A percentile compares a stretch with the other conserved stretches of the same genome.
These are phyloP conservation scores for Pediacus dermestoides DNA, from an alignment of 2,888 invertebrate genomes.

Conservation along the genomic window DNA sequence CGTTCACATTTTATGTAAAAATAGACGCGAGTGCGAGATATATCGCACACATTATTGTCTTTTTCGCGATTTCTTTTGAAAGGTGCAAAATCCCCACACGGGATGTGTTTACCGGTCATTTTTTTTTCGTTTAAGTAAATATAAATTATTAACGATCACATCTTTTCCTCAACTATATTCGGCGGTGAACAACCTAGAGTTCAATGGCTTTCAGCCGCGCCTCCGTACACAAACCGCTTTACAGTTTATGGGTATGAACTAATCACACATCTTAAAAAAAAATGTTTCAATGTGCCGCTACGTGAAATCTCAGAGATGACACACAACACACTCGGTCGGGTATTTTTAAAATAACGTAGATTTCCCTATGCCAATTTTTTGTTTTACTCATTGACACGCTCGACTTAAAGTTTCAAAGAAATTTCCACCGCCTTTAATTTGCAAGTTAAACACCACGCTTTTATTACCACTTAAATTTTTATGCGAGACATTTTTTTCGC, in stretches of 20 bases:
- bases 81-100: too few species aligned
- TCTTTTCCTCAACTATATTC: conserved; percentile 45
- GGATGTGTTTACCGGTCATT: conserved; percentile 9
- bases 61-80: conserved; percentile 12
- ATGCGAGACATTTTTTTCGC: too few species aligned
- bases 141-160: conserved; percentile 29
- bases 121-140: too few species aligned
- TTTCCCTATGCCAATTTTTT: too few species aligned
- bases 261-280: conserved; percentile 17
- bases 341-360: conserved; percentile 31
- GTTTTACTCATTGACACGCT: conserved; percentile 7
- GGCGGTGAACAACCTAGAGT: conserved; percentile 51
- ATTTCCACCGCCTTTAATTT: not conserved
- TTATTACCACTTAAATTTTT: too few species aligned
- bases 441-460: too few species aligned
- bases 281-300: conserved; percentile 17
- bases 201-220: conserved; percentile 47
- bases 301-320: conserved; percentile 13
- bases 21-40: conserved; percentile 31
- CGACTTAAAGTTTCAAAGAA: not conserved
- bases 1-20: conserved; percentile 46
- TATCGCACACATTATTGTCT: conserved; percentile 9
- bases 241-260: conserved; percentile 25
- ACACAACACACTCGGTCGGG: conserved; percentile 15
- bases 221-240: conserved; percentile 39